Evolutionary conservation across 2,113 vertebrate species (phyloP), one percentile per base, ranked within the genome.

Genomic region (Anseranas semipalmata): DNA sequence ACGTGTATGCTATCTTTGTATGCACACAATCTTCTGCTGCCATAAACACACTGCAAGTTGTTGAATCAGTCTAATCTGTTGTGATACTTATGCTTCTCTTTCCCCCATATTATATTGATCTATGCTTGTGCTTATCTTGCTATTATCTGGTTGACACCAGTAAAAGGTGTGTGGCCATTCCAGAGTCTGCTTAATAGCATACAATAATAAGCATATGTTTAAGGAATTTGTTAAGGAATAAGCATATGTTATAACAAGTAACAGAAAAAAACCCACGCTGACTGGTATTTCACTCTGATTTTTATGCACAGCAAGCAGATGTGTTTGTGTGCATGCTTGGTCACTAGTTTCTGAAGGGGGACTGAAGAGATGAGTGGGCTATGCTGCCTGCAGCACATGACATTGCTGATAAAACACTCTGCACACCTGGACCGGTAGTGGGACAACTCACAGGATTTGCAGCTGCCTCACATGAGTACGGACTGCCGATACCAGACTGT

Each of bases 1-100:
- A 0, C 3, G 2, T 27, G 2, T 14, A 6, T 33, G 43, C 22
- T 55, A 53, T 10, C n/a, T 21, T 33, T 33, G 12, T 27, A 28
- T 14, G 10, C 15, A 72, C 10, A 46, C 8, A 3, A 1, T 7
- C 37, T 85, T 46, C 27, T 41, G 35, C 48, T 68, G 73, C 52
- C 37, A 48, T 39, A 63, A 81, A 56, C 24, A 55, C 12, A 19
- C 17, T 27, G 10, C 10, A 62, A 65, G 21, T 3, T 48, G 12
- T 45, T 0, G 0, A 35, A 74, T 56, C 45, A 24, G 6, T 6
- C 16, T 70, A 33, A 88, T 20, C 7, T 5, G 5, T 21, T 32
- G 30, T 58, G 14, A 58, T 74, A 56, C 10, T 21, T 70, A 22
- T 1, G 8, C 22, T 85, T 65, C 20, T 85, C 45, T 75, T 84